Percentiles rank a stretch among this genome's conserved stretches.
Conservation (phyloP, 2,797 vertebrate genomes). For the Bucorvus abyssinicus region DNA sequence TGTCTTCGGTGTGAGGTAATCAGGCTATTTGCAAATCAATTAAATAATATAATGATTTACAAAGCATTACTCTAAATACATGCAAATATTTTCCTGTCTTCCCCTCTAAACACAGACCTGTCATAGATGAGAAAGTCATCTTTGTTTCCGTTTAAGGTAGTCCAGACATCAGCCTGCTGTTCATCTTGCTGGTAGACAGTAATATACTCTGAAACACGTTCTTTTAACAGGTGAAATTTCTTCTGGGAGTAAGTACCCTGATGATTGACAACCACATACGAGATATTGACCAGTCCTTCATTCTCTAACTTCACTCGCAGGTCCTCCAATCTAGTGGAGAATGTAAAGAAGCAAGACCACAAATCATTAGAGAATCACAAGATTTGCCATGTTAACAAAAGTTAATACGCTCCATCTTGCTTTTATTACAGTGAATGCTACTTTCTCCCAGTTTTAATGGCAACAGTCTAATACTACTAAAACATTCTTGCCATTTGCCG, state of each 20-base stretch:
- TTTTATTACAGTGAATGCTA: neutral
- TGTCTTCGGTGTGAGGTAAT: neutral
- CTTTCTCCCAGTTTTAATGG: neutral
- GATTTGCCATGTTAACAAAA: neutral
- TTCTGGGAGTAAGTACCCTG: slow-evolving; percentile 76
- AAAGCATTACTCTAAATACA: neutral
- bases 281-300: slow-evolving; percentile 83
- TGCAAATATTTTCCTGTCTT: neutral
- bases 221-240: slow-evolving; percentile 77
- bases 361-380: neutral
- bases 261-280: slow-evolving; percentile 88
- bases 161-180: slow-evolving; percentile 86
- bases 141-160: slow-evolving; percentile 83
- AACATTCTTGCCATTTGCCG: neutral
- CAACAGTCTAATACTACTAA: neutral
- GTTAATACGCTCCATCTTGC: neutral
- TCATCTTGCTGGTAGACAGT: slow-evolving; percentile 85
- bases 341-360: neutral
- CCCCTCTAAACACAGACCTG: slow-evolving; percentile 77
- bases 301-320: slow-evolving; percentile 85
- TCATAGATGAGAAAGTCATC: slow-evolving; percentile 95
- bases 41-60: neutral
- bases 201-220: slow-evolving; percentile 81
- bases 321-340: slow-evolving; percentile 80
- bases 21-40: neutral